Percentiles rank a stretch among this genome's conserved stretches.
Evolutionary conservation across 2,888 invertebrate genomes (phyloP).

Genomic region (Chironomus tentans): DNA sequence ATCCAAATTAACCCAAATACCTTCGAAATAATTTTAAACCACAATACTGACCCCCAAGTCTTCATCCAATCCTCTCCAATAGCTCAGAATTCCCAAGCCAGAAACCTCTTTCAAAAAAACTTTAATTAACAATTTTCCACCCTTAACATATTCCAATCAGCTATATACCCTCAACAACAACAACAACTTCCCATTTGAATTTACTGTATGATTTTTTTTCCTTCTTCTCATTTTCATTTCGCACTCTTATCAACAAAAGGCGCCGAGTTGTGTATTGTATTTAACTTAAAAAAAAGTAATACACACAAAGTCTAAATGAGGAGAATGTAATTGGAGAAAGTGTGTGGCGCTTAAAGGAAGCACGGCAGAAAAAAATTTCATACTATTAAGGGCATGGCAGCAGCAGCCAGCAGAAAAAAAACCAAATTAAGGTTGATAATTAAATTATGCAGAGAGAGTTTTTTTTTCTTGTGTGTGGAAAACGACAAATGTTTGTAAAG

Average conservation of each 20-base stretch:
- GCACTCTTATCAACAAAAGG: background rate
- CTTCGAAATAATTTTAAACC: too few species aligned
- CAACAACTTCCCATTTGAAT: too few species aligned
- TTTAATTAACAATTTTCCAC: too few species aligned
- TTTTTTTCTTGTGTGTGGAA: background rate
- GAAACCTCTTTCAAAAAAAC: too few species aligned
- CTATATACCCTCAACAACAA: too few species aligned
- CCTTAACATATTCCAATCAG: too few species aligned
- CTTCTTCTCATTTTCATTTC: too few species aligned
- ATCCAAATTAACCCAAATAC: too few species aligned
- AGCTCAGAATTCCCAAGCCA: too few species aligned
- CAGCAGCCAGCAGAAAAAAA: background rate
- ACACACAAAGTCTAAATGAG: background rate
- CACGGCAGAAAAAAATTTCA: background rate
- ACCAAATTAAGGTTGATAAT: constrained; percentile 5
- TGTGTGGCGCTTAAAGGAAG: background rate
- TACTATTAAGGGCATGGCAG: background rate
- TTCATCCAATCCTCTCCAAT: too few species aligned
- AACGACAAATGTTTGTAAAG: background rate
- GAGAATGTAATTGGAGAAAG: background rate
- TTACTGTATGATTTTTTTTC: too few species aligned
- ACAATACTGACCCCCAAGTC: too few species aligned
- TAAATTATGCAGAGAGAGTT: constrained; percentile 16
- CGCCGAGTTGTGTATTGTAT: background rate
- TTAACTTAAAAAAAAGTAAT: background rate